Conservation (phyloP, 2,797 vertebrate genomes). For the Crotalus adamanteus region DNA sequence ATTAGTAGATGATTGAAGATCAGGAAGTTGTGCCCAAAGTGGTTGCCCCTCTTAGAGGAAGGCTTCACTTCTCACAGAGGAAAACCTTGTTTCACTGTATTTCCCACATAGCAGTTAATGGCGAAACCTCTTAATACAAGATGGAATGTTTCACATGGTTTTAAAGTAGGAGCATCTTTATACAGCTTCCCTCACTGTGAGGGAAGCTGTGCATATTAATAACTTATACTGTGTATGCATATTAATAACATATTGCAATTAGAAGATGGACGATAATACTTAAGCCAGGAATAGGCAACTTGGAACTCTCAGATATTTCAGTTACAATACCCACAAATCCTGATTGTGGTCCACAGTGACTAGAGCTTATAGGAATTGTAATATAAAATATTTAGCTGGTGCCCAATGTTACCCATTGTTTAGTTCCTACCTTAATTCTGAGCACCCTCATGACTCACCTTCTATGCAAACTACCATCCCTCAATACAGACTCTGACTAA, state of each 20-base stretch:
- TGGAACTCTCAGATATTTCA: neutral
- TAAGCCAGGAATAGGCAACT: neutral
- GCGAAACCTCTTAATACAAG: neutral
- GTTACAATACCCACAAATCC: neutral
- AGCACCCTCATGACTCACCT: neutral
- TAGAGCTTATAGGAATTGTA: neutral
- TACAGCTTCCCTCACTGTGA: neutral
- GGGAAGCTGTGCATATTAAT: no score
- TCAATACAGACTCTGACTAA: neutral
- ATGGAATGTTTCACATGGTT: neutral
- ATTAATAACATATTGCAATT: neutral
- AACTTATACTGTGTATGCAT: neutral
- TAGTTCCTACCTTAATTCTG: neutral
- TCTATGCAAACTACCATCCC: neutral
- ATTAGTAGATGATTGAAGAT: neutral
- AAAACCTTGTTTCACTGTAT: neutral
- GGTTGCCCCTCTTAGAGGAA: neutral
- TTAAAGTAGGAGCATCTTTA: neutral
- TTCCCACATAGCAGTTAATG: neutral
- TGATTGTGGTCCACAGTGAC: neutral
- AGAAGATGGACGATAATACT: neutral
- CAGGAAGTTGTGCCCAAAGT: neutral
- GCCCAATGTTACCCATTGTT: neutral
- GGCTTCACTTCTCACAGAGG: neutral
- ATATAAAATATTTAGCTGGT: neutral